Conservation (phyloP, 2,888 invertebrate species). For the Heliconius sara region DNA sequence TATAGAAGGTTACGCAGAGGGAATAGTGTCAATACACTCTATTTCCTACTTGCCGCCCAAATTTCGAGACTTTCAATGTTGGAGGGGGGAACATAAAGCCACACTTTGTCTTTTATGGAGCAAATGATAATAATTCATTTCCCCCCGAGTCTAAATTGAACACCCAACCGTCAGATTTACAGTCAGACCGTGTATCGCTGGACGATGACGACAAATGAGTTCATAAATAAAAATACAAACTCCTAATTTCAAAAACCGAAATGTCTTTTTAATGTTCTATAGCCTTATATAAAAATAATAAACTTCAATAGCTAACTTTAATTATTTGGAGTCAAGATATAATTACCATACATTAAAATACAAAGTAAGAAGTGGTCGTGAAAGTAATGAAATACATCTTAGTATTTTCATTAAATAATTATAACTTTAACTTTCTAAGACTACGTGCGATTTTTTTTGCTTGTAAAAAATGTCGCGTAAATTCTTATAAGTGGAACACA, state of each 20-base stretch:
- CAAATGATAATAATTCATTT: background rate
- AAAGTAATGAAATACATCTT: constrained; percentile 1
- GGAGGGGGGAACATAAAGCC: background rate
- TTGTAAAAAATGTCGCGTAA: constrained; percentile 16
- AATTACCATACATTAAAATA: constrained; percentile 1
- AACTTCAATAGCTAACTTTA: background rate
- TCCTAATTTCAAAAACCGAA: background rate
- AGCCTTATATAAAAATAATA: background rate
- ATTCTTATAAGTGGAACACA: constrained; percentile 15
- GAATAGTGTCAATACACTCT: background rate
- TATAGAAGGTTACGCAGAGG: background rate
- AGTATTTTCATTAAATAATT: background rate
- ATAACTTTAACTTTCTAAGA: constrained; percentile 11
- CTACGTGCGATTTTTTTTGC: background rate
- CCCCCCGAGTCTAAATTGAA: background rate
- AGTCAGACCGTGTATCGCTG: too few relatives aligned
- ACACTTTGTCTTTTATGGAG: background rate
- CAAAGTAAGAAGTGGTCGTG: background rate
- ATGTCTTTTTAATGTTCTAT: background rate
- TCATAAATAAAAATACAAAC: background rate
- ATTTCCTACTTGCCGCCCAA: background rate
- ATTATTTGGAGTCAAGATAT: background rate
- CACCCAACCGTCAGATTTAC: background rate
- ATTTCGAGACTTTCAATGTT: too few relatives aligned
- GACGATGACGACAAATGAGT: too few relatives aligned